Conservation (phyloP, 2,113 vertebrate genomes). For the Columba livia region DNA sequence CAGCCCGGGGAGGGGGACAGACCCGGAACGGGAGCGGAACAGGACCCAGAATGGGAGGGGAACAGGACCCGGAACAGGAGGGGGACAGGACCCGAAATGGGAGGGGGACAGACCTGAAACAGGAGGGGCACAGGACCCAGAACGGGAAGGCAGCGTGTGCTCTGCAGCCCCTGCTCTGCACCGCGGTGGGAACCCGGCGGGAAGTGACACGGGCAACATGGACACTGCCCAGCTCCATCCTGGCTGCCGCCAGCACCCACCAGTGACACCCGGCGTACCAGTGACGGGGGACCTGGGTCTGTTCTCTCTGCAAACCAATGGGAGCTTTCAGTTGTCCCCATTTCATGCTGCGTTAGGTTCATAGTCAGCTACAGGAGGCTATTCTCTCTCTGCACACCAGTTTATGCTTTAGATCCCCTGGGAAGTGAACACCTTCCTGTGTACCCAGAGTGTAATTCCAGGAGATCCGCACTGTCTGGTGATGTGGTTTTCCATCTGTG, state of each 20-base stretch:
- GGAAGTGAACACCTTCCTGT: not conserved
- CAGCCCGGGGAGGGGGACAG: not conserved
- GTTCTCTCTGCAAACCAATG: not conserved
- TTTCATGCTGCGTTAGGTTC: not conserved
- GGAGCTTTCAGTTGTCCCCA: fast-evolving
- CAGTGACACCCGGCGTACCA: too few species aligned
- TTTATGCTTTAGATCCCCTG: not conserved
- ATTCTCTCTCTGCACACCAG: not conserved
- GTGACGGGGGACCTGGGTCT: not conserved
- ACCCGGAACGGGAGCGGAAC: not conserved
- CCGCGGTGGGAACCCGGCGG: fast-evolving
- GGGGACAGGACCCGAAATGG: too few species aligned
- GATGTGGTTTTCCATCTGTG: not conserved
- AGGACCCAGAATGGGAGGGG: too few species aligned
- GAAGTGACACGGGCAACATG: too few species aligned
- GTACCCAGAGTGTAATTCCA: too few species aligned
- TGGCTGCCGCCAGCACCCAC: too few species aligned
- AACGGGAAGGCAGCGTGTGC: too few species aligned
- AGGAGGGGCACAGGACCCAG: too few species aligned
- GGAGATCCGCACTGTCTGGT: not conserved
- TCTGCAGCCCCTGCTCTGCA: too few species aligned
- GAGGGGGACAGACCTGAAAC: too few species aligned
- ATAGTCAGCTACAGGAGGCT: not conserved
- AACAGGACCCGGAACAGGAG: too few species aligned
- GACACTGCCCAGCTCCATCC: too few species aligned